Conservation (phyloP, 2,888 invertebrate species). For the Xestia c-nigrum region DNA sequence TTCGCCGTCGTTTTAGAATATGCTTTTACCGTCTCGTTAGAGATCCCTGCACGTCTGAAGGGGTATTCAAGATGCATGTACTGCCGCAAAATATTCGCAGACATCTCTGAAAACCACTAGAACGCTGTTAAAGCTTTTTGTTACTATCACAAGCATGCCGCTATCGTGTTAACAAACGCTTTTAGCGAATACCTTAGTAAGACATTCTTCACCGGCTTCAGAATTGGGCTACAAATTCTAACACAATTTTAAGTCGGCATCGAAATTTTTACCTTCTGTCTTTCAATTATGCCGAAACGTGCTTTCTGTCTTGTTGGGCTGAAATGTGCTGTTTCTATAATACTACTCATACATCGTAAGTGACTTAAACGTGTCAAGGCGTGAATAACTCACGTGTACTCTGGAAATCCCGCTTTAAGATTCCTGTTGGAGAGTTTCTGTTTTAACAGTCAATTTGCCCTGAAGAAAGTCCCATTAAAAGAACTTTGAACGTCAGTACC, state of each 20-base stretch:
- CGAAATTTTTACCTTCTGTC: constrained; percentile 70
- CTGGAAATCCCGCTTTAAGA: constrained; percentile 58
- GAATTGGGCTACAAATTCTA: constrained; percentile 61
- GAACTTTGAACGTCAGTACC: constrained; percentile 64
- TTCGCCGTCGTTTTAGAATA: constrained; percentile 71
- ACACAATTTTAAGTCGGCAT: constrained; percentile 58
- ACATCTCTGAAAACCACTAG: constrained; percentile 79
- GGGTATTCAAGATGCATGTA: constrained; percentile 72
- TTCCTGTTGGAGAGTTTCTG: constrained; percentile 57
- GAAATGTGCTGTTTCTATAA: constrained; percentile 83
- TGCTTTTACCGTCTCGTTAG: constrained; percentile 80
- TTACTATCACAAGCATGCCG: constrained; percentile 73
- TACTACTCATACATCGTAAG: constrained; percentile 79
- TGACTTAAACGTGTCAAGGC: constrained; percentile 77
- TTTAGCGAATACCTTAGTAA: constrained; percentile 72
- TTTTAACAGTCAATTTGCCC: constrained; percentile 68
- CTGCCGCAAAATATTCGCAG: constrained; percentile 78
- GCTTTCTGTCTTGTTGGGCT: constrained; percentile 68
- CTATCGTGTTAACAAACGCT: constrained; percentile 82
- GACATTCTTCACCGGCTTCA: constrained; percentile 61
- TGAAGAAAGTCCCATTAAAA: constrained; percentile 64
- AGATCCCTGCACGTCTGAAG: constrained; percentile 75
- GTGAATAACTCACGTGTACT: constrained; percentile 75
- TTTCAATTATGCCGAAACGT: constrained; percentile 79
- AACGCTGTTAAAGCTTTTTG: constrained; percentile 79